A percentile compares a stretch with the other conserved stretches of the same genome.
These are phyloP conservation scores for Crotalus tigris DNA, from an alignment of 2,113 vertebrate species.

Conservation along the genomic window DNA sequence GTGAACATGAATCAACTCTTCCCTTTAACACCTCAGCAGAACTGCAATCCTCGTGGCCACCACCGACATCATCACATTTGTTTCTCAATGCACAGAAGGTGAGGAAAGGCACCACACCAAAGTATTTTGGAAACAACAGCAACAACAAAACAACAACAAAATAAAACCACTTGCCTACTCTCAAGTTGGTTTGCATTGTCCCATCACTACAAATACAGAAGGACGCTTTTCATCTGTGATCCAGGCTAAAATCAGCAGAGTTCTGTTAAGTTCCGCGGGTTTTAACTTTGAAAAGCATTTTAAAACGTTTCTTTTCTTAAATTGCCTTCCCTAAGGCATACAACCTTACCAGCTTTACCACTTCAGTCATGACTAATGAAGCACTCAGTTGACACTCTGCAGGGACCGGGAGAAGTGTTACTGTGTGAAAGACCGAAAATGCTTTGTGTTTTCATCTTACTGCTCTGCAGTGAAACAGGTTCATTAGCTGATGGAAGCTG, in stretches of 20 bases:
- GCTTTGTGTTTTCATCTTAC: no score
- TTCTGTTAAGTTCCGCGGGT: neutral
- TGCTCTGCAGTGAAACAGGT: neutral
- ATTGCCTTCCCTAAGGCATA: neutral
- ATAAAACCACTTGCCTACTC: neutral
- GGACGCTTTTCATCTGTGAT: neutral
- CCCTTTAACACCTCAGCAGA: neutral
- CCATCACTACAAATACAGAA: neutral
- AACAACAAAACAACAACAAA: neutral
- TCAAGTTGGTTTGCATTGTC: neutral
- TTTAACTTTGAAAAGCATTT: neutral
- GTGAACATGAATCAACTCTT: neutral
- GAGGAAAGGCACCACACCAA: neutral
- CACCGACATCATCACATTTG: neutral
- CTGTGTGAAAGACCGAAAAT: neutral
- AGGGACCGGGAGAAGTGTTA: neutral
- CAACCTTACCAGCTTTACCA: neutral
- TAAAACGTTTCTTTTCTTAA: neutral
- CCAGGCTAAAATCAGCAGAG: neutral
- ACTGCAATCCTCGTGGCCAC: neutral
- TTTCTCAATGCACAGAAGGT: neutral
- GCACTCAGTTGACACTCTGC: neutral
- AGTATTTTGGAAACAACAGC: neutral
- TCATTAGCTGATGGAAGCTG: neutral
- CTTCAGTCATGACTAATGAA: conserved; percentile 8